Conservation (phyloP, 2,797 vertebrate genomes). For the Pristis pectinata region DNA sequence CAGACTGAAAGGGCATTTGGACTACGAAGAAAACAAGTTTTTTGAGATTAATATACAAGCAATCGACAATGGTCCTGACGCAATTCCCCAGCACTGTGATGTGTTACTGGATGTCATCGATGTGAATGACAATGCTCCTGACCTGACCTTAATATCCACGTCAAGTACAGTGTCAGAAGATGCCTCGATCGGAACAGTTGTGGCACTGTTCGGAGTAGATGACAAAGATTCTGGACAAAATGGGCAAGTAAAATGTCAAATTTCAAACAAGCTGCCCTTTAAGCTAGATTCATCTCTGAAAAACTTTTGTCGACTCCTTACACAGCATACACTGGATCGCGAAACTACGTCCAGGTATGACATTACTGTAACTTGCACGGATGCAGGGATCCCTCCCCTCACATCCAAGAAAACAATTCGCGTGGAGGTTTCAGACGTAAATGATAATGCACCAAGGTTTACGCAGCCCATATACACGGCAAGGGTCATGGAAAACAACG, state of each 20-base stretch:
- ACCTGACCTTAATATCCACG: not conserved
- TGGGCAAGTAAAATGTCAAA: constrained; percentile 37
- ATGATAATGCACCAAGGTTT: not conserved
- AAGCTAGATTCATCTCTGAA: too few relatives aligned
- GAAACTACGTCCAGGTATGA: constrained; percentile 47
- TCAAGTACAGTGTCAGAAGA: not conserved
- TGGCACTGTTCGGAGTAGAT: not conserved
- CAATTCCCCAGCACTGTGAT: not conserved
- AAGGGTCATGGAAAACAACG: not conserved
- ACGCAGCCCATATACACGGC: not conserved
- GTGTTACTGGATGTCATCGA: constrained; percentile 2
- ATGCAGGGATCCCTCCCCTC: constrained; percentile 44
- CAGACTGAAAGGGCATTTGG: not conserved
- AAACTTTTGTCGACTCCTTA: constrained; percentile 39
- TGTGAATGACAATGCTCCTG: not conserved
- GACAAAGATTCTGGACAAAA: constrained; percentile 40
- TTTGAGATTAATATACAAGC: not conserved
- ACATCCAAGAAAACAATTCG: constrained; percentile 46
- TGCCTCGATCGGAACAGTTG: not conserved
- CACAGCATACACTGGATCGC: constrained; percentile 45
- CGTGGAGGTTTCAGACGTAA: not conserved
- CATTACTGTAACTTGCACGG: constrained; percentile 47
- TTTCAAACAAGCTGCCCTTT: too few relatives aligned
- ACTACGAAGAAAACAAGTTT: not conserved
- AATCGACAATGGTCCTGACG: not conserved